phyloP scores from a whole-genome alignment of 2,888 invertebrate genomes.

The Sclerodermus sp. region DNA sequence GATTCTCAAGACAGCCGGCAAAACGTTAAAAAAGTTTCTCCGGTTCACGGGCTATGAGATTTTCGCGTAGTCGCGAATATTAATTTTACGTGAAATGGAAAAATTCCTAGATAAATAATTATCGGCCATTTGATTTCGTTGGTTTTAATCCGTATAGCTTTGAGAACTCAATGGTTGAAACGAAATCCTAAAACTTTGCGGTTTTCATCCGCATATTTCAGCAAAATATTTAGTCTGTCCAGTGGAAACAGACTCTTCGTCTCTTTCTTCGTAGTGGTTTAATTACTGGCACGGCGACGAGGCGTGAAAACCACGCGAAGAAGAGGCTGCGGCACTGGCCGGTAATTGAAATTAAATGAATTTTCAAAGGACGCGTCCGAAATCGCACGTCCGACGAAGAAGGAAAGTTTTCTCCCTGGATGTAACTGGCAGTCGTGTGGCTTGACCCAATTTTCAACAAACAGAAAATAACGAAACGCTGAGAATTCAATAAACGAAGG shows the following conservation, averaged over 20 bases:
- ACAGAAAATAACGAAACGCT: slow-evolving; percentile 30
- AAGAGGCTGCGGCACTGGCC: slow-evolving; percentile 17
- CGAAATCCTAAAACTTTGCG: too few relatives aligned
- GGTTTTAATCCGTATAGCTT: too few relatives aligned
- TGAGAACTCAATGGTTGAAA: too few relatives aligned
- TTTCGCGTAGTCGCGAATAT: too few relatives aligned
- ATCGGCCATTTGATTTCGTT: too few relatives aligned
- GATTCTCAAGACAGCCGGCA: too few relatives aligned
- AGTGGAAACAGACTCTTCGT: background rate
- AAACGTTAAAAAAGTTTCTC: too few relatives aligned
- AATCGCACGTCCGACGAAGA: background rate
- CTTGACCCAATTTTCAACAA: background rate
- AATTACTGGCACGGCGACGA: slow-evolving; percentile 15
- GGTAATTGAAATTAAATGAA: background rate
- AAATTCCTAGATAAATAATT: too few relatives aligned
- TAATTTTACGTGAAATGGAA: too few relatives aligned
- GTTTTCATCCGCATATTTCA: too few relatives aligned
- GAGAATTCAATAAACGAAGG: slow-evolving; percentile 29
- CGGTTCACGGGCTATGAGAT: too few relatives aligned
- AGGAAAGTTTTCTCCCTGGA: background rate
- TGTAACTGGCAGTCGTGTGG: background rate
- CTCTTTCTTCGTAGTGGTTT: slow-evolving; percentile 3
- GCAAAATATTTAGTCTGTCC: too few relatives aligned
- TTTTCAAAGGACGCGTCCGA: background rate
- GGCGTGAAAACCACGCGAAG: slow-evolving; percentile 11